Percentiles rank a stretch among this genome's conserved stretches.
Conservation (phyloP, 2,888 invertebrate species). For the Cheilosia grossa region DNA sequence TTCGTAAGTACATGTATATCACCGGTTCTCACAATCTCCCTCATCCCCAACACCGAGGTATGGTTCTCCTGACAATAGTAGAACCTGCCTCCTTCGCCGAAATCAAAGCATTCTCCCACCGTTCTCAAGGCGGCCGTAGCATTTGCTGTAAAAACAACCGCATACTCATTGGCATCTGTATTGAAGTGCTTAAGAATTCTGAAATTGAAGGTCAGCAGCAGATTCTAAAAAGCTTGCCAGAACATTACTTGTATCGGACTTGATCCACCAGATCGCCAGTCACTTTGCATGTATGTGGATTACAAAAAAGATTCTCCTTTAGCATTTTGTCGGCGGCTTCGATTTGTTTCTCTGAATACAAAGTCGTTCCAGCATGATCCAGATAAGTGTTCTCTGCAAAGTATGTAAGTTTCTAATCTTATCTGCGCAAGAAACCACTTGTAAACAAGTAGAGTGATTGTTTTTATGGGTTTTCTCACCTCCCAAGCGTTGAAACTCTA, state of each 20-base stretch:
- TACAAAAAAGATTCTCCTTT: slow-evolving; percentile 90
- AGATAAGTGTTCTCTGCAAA: slow-evolving; percentile 89
- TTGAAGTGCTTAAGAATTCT: slow-evolving; percentile 94
- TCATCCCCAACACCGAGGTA: slow-evolving; percentile 96
- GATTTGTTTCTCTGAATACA: slow-evolving; percentile 91
- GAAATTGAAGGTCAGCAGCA: not conserved
- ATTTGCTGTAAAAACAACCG: slow-evolving; percentile 96
- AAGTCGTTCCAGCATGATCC: slow-evolving; percentile 94
- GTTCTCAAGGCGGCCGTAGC: slow-evolving; percentile 94
- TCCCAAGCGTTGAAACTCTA: slow-evolving; percentile 78
- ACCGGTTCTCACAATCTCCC: slow-evolving; percentile 88
- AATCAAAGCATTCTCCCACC: slow-evolving; percentile 92
- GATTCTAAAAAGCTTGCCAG: not conserved
- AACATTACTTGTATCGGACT: slow-evolving; percentile 88
- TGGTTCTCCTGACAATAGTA: slow-evolving; percentile 95
- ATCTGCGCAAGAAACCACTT: slow-evolving; percentile 8
- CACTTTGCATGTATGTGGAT: slow-evolving; percentile 94
- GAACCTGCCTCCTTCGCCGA: slow-evolving; percentile 86
- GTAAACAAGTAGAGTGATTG: not conserved
- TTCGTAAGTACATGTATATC: slow-evolving; percentile 85
- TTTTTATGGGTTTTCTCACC: slow-evolving; percentile 71
- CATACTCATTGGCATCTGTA: slow-evolving; percentile 90
- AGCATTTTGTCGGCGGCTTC: slow-evolving; percentile 87
- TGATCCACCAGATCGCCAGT: slow-evolving; percentile 94
- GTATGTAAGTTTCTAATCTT: slow-evolving; percentile 21